Evolutionary conservation across 2,888 invertebrate species (phyloP), one percentile per base, ranked within the genome.

Genomic region (Lasioglossum villosulum): DNA sequence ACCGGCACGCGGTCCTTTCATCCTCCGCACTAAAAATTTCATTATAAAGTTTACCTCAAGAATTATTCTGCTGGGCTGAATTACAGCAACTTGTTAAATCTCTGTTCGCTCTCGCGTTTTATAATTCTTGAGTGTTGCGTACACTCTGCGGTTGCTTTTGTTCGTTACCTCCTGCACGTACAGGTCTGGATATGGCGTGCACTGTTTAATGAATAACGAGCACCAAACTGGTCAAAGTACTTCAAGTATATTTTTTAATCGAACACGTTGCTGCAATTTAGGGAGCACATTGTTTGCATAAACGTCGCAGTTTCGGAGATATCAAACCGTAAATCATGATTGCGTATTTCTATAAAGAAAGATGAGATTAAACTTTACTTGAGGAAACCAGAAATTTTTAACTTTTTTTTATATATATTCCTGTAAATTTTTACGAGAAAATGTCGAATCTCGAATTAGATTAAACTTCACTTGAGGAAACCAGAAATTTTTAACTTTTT

Each of bases 41-140:
- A 66, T 83, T 70, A 70, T 30, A n/a, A n/a, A 63, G 27, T 63
- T 70, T 82, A 70, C 73, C 77, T 52, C 45, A 42, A 19, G 34
- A 76, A 81, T 73, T 52, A 77, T 63, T 34, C 45, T 2, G 59
- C 27, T 2, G 34, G 4, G 27, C 42, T 12, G 27, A 75, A 75
- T 45, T 30, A 52, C 34, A 12, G 52, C 16, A 0, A 82, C 12
- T 4, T 34, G n/a, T 63, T 71, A 16, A 39, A 30, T 19, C 37
- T 16, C 27, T 10, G 52, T 74, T 52, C 30, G 23, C n/a, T 66
- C 52, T 19, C 30, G 23, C n/a, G 10, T 27, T 71, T 78, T 34
- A 30, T n/a, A 63, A 42, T 74, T 45, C 34, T 79, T 30, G 27
- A 63, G 4, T 56, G n/a, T 56, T 56, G 56, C 56, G n/a, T 4